A percentile compares a stretch with the other conserved stretches of the same genome.
These are phyloP conservation scores for Catalaphyllia jardinei DNA, from an alignment of 64 coral and sea anemone species.

Conservation along the genomic window DNA sequence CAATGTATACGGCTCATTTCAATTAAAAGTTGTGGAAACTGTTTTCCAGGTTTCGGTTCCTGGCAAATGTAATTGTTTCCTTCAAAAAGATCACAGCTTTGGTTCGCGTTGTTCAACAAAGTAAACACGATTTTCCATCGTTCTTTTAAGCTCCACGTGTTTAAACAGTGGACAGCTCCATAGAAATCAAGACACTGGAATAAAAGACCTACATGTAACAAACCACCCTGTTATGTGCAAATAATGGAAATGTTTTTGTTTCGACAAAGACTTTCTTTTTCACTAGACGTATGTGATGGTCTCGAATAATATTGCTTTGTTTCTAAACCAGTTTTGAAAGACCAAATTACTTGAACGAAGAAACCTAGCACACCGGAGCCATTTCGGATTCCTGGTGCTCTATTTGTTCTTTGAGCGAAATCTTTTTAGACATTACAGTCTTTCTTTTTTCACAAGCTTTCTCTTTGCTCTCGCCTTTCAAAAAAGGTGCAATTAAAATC, in stretches of 20 bases:
- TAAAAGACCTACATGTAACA: background rate
- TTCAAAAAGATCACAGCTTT: background rate
- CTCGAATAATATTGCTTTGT: background rate
- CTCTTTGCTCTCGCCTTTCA: too few relatives aligned
- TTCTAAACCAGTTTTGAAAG: background rate
- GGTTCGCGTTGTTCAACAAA: background rate
- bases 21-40: background rate
- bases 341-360: background rate
- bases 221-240: background rate
- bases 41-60: background rate
- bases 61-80: background rate
- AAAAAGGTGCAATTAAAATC: too few relatives aligned
- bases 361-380: too few relatives aligned
- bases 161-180: background rate
- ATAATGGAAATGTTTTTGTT: background rate
- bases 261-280: background rate
- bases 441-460: too few relatives aligned
- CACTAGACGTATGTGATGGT: background rate
- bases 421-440: too few relatives aligned
- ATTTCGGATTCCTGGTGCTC: too few relatives aligned
- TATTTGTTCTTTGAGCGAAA: too few relatives aligned
- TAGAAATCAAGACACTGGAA: background rate
- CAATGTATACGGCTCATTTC: background rate
- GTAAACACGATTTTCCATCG: background rate
- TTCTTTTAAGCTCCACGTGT: slow-evolving; percentile 1